Conservation (phyloP, 2,113 vertebrate species). For the Oenanthe melanoleuca region DNA sequence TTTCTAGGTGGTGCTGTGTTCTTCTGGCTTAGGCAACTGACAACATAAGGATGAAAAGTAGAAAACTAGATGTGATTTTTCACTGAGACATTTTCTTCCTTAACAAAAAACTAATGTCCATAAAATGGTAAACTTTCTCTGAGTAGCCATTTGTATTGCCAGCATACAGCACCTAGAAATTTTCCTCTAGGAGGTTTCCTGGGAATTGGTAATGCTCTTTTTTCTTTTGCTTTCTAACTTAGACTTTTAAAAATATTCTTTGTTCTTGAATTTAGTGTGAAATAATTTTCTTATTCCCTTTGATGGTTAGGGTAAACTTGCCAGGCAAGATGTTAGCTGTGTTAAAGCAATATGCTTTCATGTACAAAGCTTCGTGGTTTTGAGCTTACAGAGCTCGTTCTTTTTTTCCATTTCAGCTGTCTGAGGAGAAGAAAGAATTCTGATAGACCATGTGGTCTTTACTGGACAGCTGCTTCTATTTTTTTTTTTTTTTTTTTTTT, state of each 20-base stretch:
- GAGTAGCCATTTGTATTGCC: background rate
- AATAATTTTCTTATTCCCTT: background rate
- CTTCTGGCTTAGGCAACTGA: background rate
- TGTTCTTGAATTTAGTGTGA: background rate
- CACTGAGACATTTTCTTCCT: background rate
- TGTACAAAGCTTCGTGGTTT: background rate
- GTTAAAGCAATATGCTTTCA: background rate
- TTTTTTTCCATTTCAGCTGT: background rate
- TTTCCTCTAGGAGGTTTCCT: background rate
- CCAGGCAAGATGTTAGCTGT: background rate
- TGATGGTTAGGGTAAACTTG: background rate
- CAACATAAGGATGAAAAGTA: background rate
- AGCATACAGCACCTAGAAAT: background rate
- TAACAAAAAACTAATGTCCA: background rate
- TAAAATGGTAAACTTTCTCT: background rate
- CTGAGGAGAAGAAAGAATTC: background rate
- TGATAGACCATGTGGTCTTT: background rate
- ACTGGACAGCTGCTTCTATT: background rate
- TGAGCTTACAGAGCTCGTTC: background rate
- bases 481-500: background rate
- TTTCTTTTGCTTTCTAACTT: background rate
- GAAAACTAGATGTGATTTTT: background rate
- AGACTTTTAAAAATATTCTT: background rate
- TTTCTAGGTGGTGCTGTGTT: background rate
- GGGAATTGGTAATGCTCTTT: background rate